Percentiles rank a stretch among this genome's conserved stretches.
Conservation (phyloP, 2,888 invertebrate species). For the Argyresthia goedartella region DNA sequence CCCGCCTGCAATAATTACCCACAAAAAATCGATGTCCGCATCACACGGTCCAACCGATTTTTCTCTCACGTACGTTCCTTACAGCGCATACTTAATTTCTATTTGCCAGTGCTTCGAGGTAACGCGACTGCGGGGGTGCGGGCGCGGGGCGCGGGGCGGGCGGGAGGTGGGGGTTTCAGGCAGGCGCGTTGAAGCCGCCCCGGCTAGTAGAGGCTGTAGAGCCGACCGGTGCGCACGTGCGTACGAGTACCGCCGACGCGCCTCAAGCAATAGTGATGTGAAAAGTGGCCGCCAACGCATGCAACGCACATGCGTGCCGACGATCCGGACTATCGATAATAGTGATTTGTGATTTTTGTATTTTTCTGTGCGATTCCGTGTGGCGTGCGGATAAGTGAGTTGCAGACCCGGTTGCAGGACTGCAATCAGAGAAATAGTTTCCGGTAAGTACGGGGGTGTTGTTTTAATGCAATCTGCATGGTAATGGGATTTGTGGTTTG, state of each 20-base stretch:
- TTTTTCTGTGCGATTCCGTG: conserved; percentile 12
- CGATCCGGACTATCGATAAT: conserved; percentile 19
- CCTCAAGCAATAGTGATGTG: conserved; percentile 44
- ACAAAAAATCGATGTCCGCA: no score
- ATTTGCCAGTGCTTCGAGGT: conserved; percentile 62
- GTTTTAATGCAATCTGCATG: conserved; percentile 26
- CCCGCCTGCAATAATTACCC: no score
- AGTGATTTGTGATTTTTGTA: conserved; percentile 46
- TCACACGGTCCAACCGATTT: conserved; percentile 24
- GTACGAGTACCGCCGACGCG: conserved; percentile 17
- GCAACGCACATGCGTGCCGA: conserved; percentile 38
- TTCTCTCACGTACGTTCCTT: conserved; percentile 55
- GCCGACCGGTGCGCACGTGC: conserved; percentile 34
- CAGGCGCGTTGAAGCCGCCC: conserved; percentile 65
- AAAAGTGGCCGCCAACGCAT: conserved; percentile 18
- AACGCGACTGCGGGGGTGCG: conserved; percentile 22
- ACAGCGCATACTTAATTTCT: conserved; percentile 67
- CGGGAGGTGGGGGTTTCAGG: conserved; percentile 15
- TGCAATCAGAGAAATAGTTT: conserved; percentile 30
- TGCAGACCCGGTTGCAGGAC: conserved; percentile 21
- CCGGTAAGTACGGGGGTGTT: conserved; percentile 39
- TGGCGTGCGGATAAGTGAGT: conserved; percentile 27
- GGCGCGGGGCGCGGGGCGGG: conserved; percentile 32
- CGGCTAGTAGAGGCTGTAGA: conserved; percentile 64
- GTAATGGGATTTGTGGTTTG: conserved; percentile 17